Evolutionary conservation across 2,113 vertebrate species (phyloP), one percentile per base, ranked within the genome.

Genomic region (Urocynchramus pylzowi): DNA sequence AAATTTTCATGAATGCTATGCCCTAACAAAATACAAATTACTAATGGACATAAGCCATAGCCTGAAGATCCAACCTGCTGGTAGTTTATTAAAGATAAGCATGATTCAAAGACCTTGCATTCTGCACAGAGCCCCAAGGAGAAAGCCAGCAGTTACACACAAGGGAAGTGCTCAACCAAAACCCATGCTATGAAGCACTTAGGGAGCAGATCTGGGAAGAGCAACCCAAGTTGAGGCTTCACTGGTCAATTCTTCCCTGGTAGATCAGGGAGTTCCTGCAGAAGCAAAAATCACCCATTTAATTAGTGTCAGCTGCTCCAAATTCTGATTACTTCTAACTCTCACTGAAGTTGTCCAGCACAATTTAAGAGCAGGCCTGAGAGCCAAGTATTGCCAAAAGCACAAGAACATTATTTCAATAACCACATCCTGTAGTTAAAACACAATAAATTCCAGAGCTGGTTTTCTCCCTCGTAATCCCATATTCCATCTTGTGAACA

Each of bases 371-470:
- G 11, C 27, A 91, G 86, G 61, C 41, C 37, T 64, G 53, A 91
- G 73, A 87, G 18, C 27, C 68, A 76, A 12, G 54, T 41, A 37
- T 20, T 70, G 19, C 59, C 59, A 85, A 86, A 95, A 87, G 2
- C 24, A 60, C 64, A 77, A 69, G 42, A 87, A 85, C 3, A 6
- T 57, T 50, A 70, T 84, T 90, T 67, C 76, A 91, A 47, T 54
- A 52, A 65, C 85, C 91, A 96, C 85, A 95, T 96, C 95, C 93
- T 90, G 68, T 45, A 74, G 71, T 70, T 81, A 90, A 92, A 89
- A n/a, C 47, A 37, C 47, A 80, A 91, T 52, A 86, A 96, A 86
- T 93, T 88, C 92, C 96, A 93, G 49, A 79, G 37, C 49, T 57
- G 65, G 60, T 95, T 79, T 77, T 59, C 84, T 68, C 1, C 9